Conservation (phyloP, 2,113 vertebrate species). For the Boulengeromyrus knoepffleri region DNA sequence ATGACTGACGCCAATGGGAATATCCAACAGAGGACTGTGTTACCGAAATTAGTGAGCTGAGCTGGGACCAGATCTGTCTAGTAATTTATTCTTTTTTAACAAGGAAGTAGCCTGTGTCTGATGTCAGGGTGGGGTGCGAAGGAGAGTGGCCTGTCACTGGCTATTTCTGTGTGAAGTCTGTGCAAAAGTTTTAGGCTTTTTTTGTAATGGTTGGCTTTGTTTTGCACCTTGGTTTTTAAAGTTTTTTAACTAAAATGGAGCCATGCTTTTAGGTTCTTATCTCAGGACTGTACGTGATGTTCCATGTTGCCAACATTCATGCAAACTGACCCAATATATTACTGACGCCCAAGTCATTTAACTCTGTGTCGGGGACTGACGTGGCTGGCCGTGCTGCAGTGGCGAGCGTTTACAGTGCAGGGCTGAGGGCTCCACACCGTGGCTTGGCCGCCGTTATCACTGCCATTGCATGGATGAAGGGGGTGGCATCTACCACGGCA, state of each 20-base stretch:
- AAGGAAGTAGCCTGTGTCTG: constrained; percentile 28
- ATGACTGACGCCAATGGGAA: constrained; percentile 97
- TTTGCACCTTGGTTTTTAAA: constrained; percentile 17
- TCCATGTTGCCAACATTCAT: constrained; percentile 23
- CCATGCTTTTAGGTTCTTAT: constrained; percentile 68
- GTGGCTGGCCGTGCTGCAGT: constrained; percentile 8
- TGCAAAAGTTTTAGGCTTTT: background rate
- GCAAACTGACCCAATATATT: constrained; percentile 30
- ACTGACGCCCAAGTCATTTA: constrained; percentile 12
- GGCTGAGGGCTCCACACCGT: background rate
- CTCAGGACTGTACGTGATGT: constrained; percentile 36
- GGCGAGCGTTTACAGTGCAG: background rate
- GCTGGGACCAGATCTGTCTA: background rate
- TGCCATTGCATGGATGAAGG: background rate
- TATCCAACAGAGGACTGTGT: constrained; percentile 93
- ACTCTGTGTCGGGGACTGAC: background rate
- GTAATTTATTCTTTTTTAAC: constrained; percentile 23
- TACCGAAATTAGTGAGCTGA: constrained; percentile 98
- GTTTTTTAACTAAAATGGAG: constrained; percentile 62
- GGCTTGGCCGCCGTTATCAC: background rate
- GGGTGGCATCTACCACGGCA: background rate
- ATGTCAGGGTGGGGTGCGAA: background rate
- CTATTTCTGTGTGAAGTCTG: background rate
- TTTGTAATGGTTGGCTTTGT: background rate
- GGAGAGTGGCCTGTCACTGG: background rate